Percentiles rank a stretch among this genome's conserved stretches.
Conservation (phyloP, 2,797 vertebrate species). For the Betta splendens region DNA sequence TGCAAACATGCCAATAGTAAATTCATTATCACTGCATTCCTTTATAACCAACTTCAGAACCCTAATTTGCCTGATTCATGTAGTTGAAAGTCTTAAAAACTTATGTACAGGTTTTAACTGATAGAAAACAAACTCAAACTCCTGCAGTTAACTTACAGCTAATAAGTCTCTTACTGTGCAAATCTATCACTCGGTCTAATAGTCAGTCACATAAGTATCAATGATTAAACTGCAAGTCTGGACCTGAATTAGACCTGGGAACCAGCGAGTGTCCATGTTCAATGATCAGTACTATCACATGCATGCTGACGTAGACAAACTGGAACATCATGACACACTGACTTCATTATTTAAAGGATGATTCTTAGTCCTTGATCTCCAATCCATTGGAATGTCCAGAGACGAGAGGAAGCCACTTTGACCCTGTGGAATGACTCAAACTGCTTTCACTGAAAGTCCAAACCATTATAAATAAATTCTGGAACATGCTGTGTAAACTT, state of each 20-base stretch:
- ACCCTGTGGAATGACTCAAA: slow-evolving; percentile 10
- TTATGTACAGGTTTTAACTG: neutral
- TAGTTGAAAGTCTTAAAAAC: slow-evolving; percentile 9
- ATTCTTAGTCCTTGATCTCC: slow-evolving; percentile 31
- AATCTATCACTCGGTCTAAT: neutral
- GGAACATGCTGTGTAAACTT: slow-evolving; percentile 47
- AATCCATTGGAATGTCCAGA: slow-evolving; percentile 37
- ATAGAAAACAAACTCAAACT: neutral
- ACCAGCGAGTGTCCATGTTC: slow-evolving; percentile 17
- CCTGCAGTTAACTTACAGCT: too few species aligned
- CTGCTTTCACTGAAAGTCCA: slow-evolving; percentile 23
- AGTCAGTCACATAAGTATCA: neutral
- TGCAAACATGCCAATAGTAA: neutral
- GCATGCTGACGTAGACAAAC: slow-evolving; percentile 54
- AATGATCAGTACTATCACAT: slow-evolving; percentile 27
- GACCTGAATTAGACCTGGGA: slow-evolving; percentile 8
- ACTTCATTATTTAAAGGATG: slow-evolving; percentile 39
- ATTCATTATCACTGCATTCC: neutral
- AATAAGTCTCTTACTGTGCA: too few species aligned
- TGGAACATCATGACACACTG: slow-evolving; percentile 22
- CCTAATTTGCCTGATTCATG: neutral
- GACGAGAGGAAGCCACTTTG: neutral
- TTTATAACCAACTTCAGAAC: neutral
- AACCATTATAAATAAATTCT: slow-evolving; percentile 19
- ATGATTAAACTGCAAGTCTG: slow-evolving; percentile 7